Conservation (phyloP, 2,888 invertebrate genomes). For the Nomada ferruginata region DNA sequence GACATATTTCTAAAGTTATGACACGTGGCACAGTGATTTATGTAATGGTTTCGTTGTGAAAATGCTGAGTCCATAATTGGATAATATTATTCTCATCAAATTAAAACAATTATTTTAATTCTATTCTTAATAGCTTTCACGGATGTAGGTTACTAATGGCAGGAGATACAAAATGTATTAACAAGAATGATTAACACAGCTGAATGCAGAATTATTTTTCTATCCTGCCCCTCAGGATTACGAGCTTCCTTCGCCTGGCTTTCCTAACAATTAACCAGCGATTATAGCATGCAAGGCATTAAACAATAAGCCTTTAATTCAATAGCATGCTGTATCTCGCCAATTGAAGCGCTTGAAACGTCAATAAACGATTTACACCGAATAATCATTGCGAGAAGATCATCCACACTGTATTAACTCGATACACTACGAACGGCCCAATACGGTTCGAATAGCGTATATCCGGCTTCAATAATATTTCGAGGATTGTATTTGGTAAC, state of each 20-base stretch:
- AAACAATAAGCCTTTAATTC: not conserved
- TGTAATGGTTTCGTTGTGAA: too few relatives aligned
- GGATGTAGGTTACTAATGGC: too few relatives aligned
- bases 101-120: too few relatives aligned
- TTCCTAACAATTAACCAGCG: not conserved
- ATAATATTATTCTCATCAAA: too few relatives aligned
- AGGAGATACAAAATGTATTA: too few relatives aligned
- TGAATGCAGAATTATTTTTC: too few relatives aligned
- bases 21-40: too few relatives aligned
- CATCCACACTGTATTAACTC: constrained; percentile 38
- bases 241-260: not conserved
- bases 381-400: constrained; percentile 16
- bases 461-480: constrained; percentile 50
- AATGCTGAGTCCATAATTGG: too few relatives aligned
- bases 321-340: not conserved
- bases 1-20: too few relatives aligned
- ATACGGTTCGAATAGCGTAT: constrained; percentile 22
- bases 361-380: constrained; percentile 16
- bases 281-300: not conserved
- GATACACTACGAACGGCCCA: constrained; percentile 24
- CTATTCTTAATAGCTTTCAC: too few relatives aligned
- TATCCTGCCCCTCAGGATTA: not conserved
- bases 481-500: constrained; percentile 36
- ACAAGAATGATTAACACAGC: too few relatives aligned
- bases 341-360: constrained; percentile 30